phyloP scores from a whole-genome alignment of 2,888 invertebrate genomes.

The Aporophyla lueneburgensis region DNA sequence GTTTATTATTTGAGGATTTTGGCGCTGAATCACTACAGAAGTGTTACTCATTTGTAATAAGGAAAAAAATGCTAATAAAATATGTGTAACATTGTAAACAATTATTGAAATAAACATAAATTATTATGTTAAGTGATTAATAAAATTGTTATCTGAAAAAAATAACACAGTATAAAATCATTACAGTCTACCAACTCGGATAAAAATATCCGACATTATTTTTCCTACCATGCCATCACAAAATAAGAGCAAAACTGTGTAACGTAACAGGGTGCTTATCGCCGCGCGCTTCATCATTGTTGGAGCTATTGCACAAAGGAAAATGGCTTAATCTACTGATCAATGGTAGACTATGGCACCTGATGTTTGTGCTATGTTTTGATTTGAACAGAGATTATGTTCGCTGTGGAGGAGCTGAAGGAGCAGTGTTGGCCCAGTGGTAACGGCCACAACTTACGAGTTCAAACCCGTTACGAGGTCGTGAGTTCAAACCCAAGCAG shows the following conservation, averaged over 20 bases:
- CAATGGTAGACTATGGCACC: not conserved
- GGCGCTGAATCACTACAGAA: too few relatives aligned
- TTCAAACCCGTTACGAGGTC: too few relatives aligned
- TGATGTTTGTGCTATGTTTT: not conserved
- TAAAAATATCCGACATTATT: conserved; percentile 30
- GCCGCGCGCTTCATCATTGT: conserved; percentile 18
- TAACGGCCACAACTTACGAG: too few relatives aligned
- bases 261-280: conserved; percentile 29
- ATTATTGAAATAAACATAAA: too few relatives aligned
- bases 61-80: too few relatives aligned
- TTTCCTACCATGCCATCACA: conserved; percentile 7
- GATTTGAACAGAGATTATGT: not conserved
- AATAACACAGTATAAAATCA: conserved; percentile 1
- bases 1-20: too few relatives aligned
- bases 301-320: conserved; percentile 14
- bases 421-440: too few relatives aligned
- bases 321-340: conserved; percentile 33
- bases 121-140: too few relatives aligned
- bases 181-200: not conserved
- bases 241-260: conserved; percentile 51
- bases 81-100: too few relatives aligned
- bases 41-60: too few relatives aligned
- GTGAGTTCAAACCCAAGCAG: too few relatives aligned
- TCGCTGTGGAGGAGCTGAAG: not conserved
- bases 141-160: not conserved